Evolutionary conservation across 2,113 vertebrate species (phyloP).

Genomic region (Laticauda colubrina): DNA sequence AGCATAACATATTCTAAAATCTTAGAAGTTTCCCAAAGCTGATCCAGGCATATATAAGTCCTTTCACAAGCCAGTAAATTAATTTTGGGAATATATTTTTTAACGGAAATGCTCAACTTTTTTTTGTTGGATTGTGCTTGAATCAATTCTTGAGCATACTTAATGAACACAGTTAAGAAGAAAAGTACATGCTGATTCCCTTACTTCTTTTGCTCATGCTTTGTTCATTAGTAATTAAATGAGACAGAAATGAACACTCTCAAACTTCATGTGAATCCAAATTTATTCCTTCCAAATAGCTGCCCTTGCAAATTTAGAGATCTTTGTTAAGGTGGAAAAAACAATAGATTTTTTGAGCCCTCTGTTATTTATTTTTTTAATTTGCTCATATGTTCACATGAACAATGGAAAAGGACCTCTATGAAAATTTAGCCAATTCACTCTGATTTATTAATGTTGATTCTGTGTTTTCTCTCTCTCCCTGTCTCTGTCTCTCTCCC

Average conservation of each 20-base stretch:
- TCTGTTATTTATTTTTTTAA: background rate
- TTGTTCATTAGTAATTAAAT: background rate
- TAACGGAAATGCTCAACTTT: background rate
- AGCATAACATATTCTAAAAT: background rate
- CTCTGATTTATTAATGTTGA: background rate
- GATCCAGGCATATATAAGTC: background rate
- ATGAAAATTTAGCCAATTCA: background rate
- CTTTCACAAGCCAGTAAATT: background rate
- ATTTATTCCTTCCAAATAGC: background rate
- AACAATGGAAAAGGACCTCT: background rate
- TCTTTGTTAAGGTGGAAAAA: background rate
- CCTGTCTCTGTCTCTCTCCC: background rate
- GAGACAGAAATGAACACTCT: background rate
- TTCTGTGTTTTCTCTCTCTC: background rate
- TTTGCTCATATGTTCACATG: background rate
- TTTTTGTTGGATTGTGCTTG: background rate
- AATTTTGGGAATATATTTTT: background rate
- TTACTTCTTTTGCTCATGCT: background rate
- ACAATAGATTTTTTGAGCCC: background rate
- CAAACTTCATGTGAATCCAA: background rate
- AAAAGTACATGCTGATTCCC: background rate
- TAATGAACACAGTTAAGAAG: background rate
- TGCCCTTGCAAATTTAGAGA: background rate
- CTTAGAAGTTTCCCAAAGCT: background rate
- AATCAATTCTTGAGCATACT: background rate